Base-by-base conservation (phyloP, 2,797 vertebrate species). In the Lepilemur ruficaudatus region DNA sequence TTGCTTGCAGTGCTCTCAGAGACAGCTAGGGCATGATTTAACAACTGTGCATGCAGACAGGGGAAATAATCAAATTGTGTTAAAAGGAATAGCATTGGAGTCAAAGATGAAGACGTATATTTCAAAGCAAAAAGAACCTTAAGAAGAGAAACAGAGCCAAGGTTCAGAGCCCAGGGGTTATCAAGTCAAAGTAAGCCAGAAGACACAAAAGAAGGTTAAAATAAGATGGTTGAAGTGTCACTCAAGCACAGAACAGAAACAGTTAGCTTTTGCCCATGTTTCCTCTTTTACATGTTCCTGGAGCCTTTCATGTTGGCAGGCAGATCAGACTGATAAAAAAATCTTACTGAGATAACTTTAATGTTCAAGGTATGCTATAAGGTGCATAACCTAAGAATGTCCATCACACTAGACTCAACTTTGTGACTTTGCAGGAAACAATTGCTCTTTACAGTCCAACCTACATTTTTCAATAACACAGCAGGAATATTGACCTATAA, bases 381-480 rank as follows among this genome's bases (percentile, higher is more conserved):
- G 3, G 41, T 28, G 3, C 46, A 97, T 86, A 89, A 92, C 25
- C 17, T 46, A 61, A 46, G 57, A 91, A 38, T 89, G 7, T 50
- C 32, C 8, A 65, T 80, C 4, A 65, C 41, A 0, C 41, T 38
- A 75, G 41, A 83, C 6, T 43, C 52, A 85, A 32, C 28, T 72
- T 73, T 32, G 82, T 96, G 93, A 92, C 11, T 76, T 91, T 80
- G 25, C 38, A 80, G 43, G 65, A 92, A 94, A 93, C n/a, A 86
- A 73, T 69, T 96, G 55, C 13, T 82, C 80, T 92, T 69, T 75
- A 52, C 9, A 61, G 32, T 23, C 43, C 63, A 92, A 15, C 67
- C 91, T 81, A 86, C 79, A 80, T 95, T 95, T 96, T 93, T 95
- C 83, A 93, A 91, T 97, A 96, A 70, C 75, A 50, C 35, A 78